Evolutionary conservation across 2,888 invertebrate species (phyloP), one percentile per base, ranked within the genome.

Genomic region (Xanthostigma xanthostigma): DNA sequence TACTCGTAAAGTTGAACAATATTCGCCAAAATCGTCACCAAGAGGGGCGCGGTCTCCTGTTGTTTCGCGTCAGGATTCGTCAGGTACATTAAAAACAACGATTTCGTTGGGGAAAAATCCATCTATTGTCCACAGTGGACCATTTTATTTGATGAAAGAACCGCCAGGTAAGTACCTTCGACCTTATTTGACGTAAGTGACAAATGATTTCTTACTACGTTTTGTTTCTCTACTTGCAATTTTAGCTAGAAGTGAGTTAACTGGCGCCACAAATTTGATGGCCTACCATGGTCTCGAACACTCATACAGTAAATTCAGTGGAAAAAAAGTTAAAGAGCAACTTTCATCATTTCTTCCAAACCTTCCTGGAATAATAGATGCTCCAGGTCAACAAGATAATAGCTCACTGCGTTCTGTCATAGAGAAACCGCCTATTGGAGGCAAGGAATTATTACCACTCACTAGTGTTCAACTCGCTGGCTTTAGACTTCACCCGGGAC

Each of bases 91-190:
- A 58, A 95, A 95, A 75, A 94, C 95, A 59, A 96, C 95, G 58
- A 96, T 96, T 73, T 91, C 93, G 54, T 74, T 96, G 57, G 95
- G 95, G 58, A 95, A 95, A 71, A 94, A 93, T 66, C 95, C 96
- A 50, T 89, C 94, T 50, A 94, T 96, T 60, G 91, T 95, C 69
- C 92, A 93, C 68, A 91, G 91, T 72, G 95, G 95, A 62, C 95
- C 95, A 60, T 96, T 96, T 72, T 96, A 96, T 74, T 84, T 96
- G 67, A 90, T 95, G 85, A 93, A 92, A 76, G 93, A 93, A 71
- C 88, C 90, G 63, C 91, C 91, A 73, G 84, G 90, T 88, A 73
- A 62, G 61, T 27, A 55, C 39, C 41, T 17, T 44, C 27, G 39
- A 35, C 36, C 10, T 41, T 45, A 27, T 38, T 14, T 44, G 27